Evolutionary conservation across 1,140 invertebrate genomes (phyloP), one percentile per base, ranked within the genome.

Genomic region (Cryptotermes secundus): DNA sequence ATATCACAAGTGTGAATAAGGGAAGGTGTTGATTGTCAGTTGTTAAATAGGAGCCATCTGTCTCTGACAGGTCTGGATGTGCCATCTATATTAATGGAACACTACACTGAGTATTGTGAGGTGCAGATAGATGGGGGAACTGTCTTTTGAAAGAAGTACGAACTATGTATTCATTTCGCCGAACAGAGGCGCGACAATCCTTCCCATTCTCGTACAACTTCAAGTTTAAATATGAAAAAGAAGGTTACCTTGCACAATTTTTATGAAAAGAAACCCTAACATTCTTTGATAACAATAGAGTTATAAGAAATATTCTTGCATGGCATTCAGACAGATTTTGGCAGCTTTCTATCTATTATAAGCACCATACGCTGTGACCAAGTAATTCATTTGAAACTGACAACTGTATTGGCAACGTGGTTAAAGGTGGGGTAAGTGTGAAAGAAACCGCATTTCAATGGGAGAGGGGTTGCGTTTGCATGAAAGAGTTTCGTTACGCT

Each of bases 1-100:
- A 59, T 0, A 59, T 14, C 53, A 59, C 26, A 59, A 2, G 53
- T n/a, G 19, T 59, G 53, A 59, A 59, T 59, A 59, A 59, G 53
- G 53, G 53, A 59, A 81, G 80, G 38, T 38, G 16, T 24, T 65
- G 81, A 85, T 85, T 83, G 84, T 85, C 82, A 85, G 81, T 53
- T 85, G 84, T 83, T 85, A 85, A 85, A 85, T 83, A 85, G 83
- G 81, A 83, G 22, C 84, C 84, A 85, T 83, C 84, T 85, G 84
- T 85, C 84, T 85, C 35, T 83, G 84, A 85, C 84, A 85, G 79
- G 84, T 85, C 38, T 85, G 84, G 53, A 59, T 59, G n/a, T n/a
- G 82, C 84, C 84, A 85, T 85, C 84, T 83, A 81, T 81, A 85
- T 85, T 85, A 85, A 81, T 80, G 82, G 34, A 59, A 3, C 35